Base-by-base conservation (phyloP, 2,888 invertebrate genomes). In the Diachrysia chrysitis region DNA sequence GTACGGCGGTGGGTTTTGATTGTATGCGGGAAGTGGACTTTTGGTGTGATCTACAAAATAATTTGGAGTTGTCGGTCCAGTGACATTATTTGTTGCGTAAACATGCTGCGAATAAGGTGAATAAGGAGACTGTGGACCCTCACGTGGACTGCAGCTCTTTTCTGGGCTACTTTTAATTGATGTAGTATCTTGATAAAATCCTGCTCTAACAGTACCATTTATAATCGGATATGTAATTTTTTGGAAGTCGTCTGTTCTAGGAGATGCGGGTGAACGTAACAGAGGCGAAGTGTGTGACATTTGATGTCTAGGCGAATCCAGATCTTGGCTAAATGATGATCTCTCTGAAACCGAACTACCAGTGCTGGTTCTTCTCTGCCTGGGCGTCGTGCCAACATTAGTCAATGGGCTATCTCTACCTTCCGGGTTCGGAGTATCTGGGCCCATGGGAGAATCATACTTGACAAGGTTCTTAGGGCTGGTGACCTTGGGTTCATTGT, bases 141-240 rank as follows among this genome's bases (percentile, higher is more conserved):
- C 97, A 56, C 97, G 96, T 0, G 98, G 98, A 86, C 98, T 98
- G 85, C 97, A 97, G 78, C 97, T 98, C 86, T 98, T 98, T 80
- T 98, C 98, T 0, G 98, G 98, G 82, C 98, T 98, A 83, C 97
- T 97, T 87, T 97, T 97, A 5, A 97, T 97, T 0, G 97, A 97
- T n/a, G 97, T 97, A 0, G 97, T 97, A 81, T 98, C 98, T 89
- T 98, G 98, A 90, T 98, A 98, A 89, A 98, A 98, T 4, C 98
- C 98, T 42, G 98, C 98, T 79, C 98, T 96, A 6, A 98, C 97
- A 5, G 98, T 97, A 0, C 98, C 98, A 84, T 98, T 98, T n/a
- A 97, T 96, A 16, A 97, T 96, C 0, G 97, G 97, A 86, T 97
- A 97, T 7, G 97, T 96, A n/a, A 96, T 96, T 78, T 96, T 96